Evolutionary conservation across 2,113 vertebrate genomes (phyloP).

Genomic region (Fregata magnificens): DNA sequence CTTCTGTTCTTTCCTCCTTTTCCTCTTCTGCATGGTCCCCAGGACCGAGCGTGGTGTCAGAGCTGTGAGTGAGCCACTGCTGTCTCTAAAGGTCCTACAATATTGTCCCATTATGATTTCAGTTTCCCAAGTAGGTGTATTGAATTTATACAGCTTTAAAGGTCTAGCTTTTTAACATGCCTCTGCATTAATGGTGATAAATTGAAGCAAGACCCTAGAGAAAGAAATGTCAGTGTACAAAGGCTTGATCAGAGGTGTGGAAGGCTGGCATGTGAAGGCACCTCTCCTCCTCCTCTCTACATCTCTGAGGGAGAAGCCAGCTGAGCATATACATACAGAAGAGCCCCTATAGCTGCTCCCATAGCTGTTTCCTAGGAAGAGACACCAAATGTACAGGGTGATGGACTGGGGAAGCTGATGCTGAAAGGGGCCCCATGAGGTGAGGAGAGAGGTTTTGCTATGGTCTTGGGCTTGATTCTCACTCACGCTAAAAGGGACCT

Average conservation of each 20-base stretch:
- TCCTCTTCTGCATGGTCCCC: not conserved
- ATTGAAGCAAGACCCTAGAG: not conserved
- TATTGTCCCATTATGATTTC: not conserved
- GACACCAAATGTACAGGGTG: not conserved
- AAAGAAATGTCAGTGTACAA: not conserved
- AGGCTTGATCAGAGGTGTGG: not conserved
- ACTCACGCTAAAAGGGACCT: not conserved
- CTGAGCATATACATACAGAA: not conserved
- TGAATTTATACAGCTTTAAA: not conserved
- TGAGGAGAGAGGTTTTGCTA: not conserved
- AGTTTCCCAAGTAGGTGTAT: not conserved
- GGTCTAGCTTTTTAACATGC: not conserved
- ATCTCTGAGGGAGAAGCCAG: not conserved
- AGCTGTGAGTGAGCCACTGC: not conserved
- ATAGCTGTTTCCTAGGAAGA: not conserved
- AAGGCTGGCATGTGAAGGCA: not conserved
- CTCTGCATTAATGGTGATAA: not conserved
- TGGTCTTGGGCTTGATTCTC: not conserved
- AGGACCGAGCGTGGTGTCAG: not conserved
- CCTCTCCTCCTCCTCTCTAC: not conserved
- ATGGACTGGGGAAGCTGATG: not conserved
- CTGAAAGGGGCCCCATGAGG: not conserved
- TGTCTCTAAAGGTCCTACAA: not conserved
- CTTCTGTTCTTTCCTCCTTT: not conserved
- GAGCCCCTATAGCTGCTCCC: not conserved